Conservation (phyloP, 2,113 vertebrate species). For the Thunnus maccoyii region DNA sequence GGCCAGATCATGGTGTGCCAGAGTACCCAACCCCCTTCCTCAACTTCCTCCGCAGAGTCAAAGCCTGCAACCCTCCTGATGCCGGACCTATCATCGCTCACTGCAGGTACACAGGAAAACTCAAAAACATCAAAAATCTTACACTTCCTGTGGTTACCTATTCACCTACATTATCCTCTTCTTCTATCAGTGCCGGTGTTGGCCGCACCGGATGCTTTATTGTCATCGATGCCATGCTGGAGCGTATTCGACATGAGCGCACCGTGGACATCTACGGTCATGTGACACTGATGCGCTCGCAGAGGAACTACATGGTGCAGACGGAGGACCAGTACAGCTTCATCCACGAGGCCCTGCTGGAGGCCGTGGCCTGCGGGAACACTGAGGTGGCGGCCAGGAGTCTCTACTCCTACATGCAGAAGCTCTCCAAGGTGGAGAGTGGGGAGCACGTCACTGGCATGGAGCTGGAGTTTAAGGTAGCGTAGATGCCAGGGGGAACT, state of each 20-base stretch:
- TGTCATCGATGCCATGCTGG: constrained; percentile 97
- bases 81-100: constrained; percentile 95
- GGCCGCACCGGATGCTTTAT: constrained; percentile 98
- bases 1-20: constrained; percentile 97
- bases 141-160: too few species aligned
- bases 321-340: constrained; percentile 99
- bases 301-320: constrained; percentile 99
- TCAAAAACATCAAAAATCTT: background rate
- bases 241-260: constrained; percentile 95
- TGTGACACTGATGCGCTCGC: constrained; percentile 97
- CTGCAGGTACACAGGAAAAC: constrained; percentile 89
- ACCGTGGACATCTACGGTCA: constrained; percentile 97
- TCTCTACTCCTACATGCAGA: constrained; percentile 97
- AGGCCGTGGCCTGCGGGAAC: constrained; percentile 96
- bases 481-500: background rate
- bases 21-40: constrained; percentile 98
- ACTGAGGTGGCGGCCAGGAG: constrained; percentile 96
- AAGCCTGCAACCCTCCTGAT: constrained; percentile 96
- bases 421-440: constrained; percentile 92
- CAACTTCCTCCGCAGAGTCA: constrained; percentile 96
- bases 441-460: constrained; percentile 96
- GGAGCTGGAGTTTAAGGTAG: constrained; percentile 98
- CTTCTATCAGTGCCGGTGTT: constrained; percentile 90
- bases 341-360: constrained; percentile 97
- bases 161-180: background rate